phyloP scores from a whole-genome alignment of 2,797 vertebrate genomes.

The Antennarius maculatus region DNA sequence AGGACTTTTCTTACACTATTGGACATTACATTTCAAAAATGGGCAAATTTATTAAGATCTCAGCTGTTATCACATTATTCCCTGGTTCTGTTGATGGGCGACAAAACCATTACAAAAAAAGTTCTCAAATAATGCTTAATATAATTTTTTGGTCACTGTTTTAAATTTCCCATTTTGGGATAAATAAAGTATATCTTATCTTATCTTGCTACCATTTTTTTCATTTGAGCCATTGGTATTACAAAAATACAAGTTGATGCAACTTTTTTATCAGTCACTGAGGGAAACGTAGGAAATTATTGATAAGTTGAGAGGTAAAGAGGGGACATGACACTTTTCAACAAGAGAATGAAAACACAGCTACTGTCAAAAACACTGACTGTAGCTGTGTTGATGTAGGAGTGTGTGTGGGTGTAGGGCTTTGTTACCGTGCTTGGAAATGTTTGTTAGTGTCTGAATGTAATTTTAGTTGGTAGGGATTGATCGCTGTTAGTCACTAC shows the following conservation, averaged over 20 bases:
- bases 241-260: not conserved
- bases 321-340: conserved; percentile 12
- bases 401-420: conserved; percentile 34
- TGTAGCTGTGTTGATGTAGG: conserved; percentile 34
- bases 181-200: too few species aligned
- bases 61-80: too few species aligned
- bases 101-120: too few species aligned
- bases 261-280: not conserved
- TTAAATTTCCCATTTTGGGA: too few species aligned
- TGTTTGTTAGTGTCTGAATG: conserved; percentile 50
- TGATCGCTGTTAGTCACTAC: conserved; percentile 33
- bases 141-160: too few species aligned
- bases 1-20: too few species aligned
- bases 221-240: not conserved
- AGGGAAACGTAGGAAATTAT: conserved; percentile 7
- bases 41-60: too few species aligned
- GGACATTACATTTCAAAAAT: too few species aligned
- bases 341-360: conserved; percentile 39
- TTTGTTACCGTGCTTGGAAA: conserved; percentile 34
- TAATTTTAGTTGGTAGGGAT: conserved; percentile 20
- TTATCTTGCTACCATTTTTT: too few species aligned
- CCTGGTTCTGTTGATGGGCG: too few species aligned
- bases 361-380: conserved; percentile 26
- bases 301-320: not conserved
- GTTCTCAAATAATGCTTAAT: too few species aligned